Evolutionary conservation across 2,113 vertebrate species (phyloP), one percentile per base, ranked within the genome.

Genomic region (Paracanthobrama guichenoti): DNA sequence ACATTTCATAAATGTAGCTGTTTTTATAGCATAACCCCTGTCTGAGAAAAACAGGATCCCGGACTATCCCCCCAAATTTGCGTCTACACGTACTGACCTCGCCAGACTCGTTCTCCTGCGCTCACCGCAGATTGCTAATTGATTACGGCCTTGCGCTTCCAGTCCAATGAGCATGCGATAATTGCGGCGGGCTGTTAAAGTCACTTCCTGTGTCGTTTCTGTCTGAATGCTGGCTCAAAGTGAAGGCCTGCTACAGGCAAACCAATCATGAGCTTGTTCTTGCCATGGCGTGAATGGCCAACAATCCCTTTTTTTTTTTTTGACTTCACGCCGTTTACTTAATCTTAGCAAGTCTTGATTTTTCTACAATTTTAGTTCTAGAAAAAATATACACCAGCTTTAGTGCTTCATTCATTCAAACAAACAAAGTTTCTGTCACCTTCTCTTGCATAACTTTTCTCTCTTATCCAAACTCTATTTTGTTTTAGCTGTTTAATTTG

Each of bases 121-220:
- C 80, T 82, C 78, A 83, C 88, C 83, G 24, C 85, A 88, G 85
- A 90, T 88, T 89, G 82, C 81, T 90, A 88, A 90, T 88, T 88
- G 88, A 89, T 89, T 80, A 87, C 62, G 88, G 88, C 79, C 87
- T 83, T 84, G 59, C 39, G 69, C 82, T 80, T 82, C 71, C 64
- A 35, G 48, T 79, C 14, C 67, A 84, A 66, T 28, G 55, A 83
- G 79, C 64, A 79, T 85, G 76, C 79, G 53, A 79, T 88, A 88
- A 87, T 86, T 83, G 82, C 57, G 69, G 79, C 14, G n/a, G 66
- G 76, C 62, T 66, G 79, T 66, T 18, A 76, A 67, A 82, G 73
- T 75, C 46, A 75, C 44, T 53, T 75, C 46, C 48, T 53, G 46
- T 14, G n/a, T 26, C 14, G 12, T 35, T 67, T 55, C 53, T 69